Conservation (phyloP, 2,797 vertebrate genomes). For the Acipenser transmontanus region DNA sequence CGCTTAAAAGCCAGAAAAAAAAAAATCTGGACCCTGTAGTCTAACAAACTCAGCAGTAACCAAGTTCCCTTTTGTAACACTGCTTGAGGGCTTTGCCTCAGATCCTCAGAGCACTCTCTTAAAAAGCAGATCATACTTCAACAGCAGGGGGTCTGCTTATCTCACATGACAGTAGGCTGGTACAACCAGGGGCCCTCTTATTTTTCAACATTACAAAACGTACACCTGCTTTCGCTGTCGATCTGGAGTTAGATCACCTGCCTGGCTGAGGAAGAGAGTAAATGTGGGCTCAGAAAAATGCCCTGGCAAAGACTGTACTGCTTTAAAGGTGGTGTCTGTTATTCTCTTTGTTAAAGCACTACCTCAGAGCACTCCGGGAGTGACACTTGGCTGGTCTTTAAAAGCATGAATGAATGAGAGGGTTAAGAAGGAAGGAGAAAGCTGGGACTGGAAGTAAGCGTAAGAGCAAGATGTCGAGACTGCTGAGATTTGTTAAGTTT, state of each 20-base stretch:
- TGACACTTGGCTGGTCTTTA: constrained; percentile 18
- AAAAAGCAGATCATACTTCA: constrained; percentile 59
- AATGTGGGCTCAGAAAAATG: constrained; percentile 20
- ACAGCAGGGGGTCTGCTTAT: constrained; percentile 51
- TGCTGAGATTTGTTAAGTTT: no score
- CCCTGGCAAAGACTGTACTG: constrained; percentile 12
- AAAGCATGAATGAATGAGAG: no score
- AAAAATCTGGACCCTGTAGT: no score
- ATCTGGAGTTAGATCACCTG: constrained; percentile 24
- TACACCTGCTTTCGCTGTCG: constrained; percentile 32
- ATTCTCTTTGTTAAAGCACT: constrained; percentile 45
- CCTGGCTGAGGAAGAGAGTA: constrained; percentile 17
- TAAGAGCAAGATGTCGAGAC: no score
- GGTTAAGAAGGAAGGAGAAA: no score
- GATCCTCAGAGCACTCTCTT: constrained; percentile 19
- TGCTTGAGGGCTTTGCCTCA: constrained; percentile 35
- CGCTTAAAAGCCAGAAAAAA: no score
- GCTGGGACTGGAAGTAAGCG: no score
- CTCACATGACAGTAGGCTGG: constrained; percentile 35
- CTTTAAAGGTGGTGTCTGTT: constrained; percentile 21
- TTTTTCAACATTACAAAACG: constrained; percentile 34
- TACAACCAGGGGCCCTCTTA: constrained; percentile 34
- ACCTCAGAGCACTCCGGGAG: constrained; percentile 45
- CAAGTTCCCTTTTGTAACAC: constrained; percentile 29
- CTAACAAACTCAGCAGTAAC: no score